A percentile compares a stretch with the other conserved stretches of the same genome.
Conservation (phyloP, 2,888 invertebrate species). For the Agrotis clavis region DNA sequence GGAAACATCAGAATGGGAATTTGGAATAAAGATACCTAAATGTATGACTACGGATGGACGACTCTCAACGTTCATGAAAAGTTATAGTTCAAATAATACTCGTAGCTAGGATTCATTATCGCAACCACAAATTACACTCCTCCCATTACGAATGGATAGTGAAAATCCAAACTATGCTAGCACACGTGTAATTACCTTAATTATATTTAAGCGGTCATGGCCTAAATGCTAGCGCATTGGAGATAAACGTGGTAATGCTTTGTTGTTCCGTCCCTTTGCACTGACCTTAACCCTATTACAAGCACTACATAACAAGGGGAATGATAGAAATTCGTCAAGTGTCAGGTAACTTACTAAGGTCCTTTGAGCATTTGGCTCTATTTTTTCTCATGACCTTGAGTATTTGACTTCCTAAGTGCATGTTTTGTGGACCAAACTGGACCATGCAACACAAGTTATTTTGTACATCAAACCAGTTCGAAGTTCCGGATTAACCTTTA, state of each 20-base stretch:
- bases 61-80: not conserved
- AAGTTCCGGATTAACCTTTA: too few relatives aligned
- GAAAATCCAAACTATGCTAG: not conserved
- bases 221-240: not conserved
- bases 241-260: constrained; percentile 1
- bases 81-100: not conserved
- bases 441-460: too few relatives aligned
- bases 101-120: constrained; percentile 5
- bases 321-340: not conserved
- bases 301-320: not conserved
- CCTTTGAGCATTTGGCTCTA: too few relatives aligned
- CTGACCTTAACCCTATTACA: not conserved
- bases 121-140: not conserved
- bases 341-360: not conserved
- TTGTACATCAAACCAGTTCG: too few relatives aligned
- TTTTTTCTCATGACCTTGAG: too few relatives aligned
- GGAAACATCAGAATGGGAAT: too few relatives aligned
- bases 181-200: not conserved
- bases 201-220: constrained; percentile 11
- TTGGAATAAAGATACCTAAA: not conserved
- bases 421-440: too few relatives aligned
- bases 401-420: too few relatives aligned
- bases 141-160: constrained; percentile 1
- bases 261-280: not conserved
- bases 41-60: not conserved